Percentiles rank a stretch among this genome's conserved stretches.
Evolutionary conservation across 2,113 vertebrate genomes (phyloP).

Genomic region (Dromiciops gliroides): DNA sequence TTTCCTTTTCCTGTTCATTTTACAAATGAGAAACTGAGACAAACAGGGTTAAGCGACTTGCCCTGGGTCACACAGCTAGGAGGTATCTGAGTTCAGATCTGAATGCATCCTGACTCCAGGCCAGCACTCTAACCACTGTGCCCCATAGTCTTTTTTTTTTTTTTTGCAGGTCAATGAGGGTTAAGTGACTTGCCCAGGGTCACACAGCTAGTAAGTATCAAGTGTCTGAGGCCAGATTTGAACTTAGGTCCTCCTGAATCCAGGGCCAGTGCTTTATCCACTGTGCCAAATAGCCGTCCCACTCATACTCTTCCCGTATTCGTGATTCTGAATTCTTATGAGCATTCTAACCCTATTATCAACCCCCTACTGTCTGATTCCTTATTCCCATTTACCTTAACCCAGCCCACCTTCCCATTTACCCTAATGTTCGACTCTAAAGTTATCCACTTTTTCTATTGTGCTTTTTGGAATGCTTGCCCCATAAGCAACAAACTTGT

Average conservation of each 20-base stretch:
- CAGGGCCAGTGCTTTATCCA: no score
- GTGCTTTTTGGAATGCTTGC: background rate
- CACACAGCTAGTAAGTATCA: background rate
- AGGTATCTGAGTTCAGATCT: background rate
- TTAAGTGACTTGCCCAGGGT: background rate
- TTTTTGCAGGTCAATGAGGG: no score
- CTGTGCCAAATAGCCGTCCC: no score
- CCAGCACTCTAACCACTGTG: background rate
- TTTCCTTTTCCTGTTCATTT: no score
- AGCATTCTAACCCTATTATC: background rate
- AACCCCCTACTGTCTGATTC: background rate
- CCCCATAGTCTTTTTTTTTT: no score
- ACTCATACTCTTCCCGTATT: no score
- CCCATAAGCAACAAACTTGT: background rate
- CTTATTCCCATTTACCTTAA: background rate
- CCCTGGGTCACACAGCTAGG: no score
- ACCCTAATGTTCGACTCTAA: background rate
- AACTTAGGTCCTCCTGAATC: background rate
- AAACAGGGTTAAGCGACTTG: no score
- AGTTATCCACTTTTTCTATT: background rate
- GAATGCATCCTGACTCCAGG: background rate
- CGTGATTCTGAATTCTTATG: no score
- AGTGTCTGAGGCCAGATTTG: background rate
- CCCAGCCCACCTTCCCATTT: background rate
- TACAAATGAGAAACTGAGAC: no score